Base-by-base conservation (phyloP, 2,113 vertebrate species). In the Hippopotamus amphibius region DNA sequence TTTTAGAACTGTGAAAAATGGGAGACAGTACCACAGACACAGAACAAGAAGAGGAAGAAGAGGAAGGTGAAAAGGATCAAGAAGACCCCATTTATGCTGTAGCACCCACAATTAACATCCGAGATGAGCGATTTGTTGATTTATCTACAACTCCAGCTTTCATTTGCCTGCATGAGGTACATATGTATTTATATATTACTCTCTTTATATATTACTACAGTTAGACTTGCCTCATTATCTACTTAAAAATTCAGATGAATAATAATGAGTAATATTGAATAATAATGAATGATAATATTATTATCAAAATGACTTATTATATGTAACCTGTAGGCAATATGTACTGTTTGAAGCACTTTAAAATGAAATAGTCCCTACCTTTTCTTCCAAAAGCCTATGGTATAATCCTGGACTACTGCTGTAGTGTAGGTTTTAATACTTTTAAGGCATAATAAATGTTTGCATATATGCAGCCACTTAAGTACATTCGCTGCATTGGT, bases 131-230 rank as follows among this genome's bases (percentile, higher is more conserved):
- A 57, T 84, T 96, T 12, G 76, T 98, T 13, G 98, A 97, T 22
- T 14, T 98, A 46, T 96, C 98, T 85, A 85, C 98, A 81, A 98
- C 98, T 92, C 98, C 98, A 97, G 99, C 98, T 15, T 99, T 99
- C 97, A 98, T 99, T 85, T 99, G 87, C 88, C 97, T 99, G 16
- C 98, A 99, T 93, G 99, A 99, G 99, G 99, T 99, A 98, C 30
- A 65, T 33, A 77, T 77, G 53, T n/a, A 77, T 77, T 53, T 77
- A 53, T n/a, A 19, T 74, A 72, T 72, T 72, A 72, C 55, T 85
- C 15, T 93, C 30, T 83, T 79, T 89, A 69, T 37, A 21, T 53
- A 55, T 69, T 88, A 57, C 81, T 74, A 19, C 88, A 77, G 22
- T 93, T 48, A 80, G 41, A 69, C 37, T 46, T 15, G 71, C 79